Evolutionary conservation across 2,888 invertebrate species (phyloP), one percentile per base, ranked within the genome.

Genomic region (Lasioglossum villosulum): DNA sequence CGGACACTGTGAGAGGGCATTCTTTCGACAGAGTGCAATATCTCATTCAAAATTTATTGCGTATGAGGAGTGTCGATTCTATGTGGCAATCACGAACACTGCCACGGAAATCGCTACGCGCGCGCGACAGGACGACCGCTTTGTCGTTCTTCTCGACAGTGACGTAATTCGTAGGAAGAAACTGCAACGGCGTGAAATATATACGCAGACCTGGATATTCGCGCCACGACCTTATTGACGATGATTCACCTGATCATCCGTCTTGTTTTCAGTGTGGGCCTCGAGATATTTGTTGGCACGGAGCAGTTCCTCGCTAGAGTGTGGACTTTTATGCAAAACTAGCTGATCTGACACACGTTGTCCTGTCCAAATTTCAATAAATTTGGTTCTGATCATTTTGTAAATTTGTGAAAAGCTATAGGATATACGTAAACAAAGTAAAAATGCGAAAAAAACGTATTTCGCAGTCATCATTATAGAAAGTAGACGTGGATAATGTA

Each of bases 91-190:
- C 80, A 63, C 63, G 52, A 80, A 74, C 45, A 27, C 39, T 56
- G 85, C 68, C 77, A 77, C 86, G 82, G 86, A 86, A 86, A 82
- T 82, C 77, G 45, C 78, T 52, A n/a, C n/a, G 48, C 45, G 34
- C 52, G 48, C 56, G 34, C 56, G 78, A 75, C 78, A 56, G 56
- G 45, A 68, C 52, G 74, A 52, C 56, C 75, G 74, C 73, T 80
- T 77, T 78, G 88, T 82, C 86, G 81, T 42, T 81, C 84, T 75
- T 87, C 72, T 84, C 68, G 80, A 77, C 63, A 84, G 63, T 91
- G 86, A 91, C 86, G 90, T 83, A 90, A 90, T 30, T 76, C 76
- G 71, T 77, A 85, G 86, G 82, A 89, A 87, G 78, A 71, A 56
- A 83, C 81, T 78, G 72, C 71, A 70, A 68, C 30, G 56, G 72